Conservation (phyloP, 2,797 vertebrate genomes). For the Chaunax sp. region DNA sequence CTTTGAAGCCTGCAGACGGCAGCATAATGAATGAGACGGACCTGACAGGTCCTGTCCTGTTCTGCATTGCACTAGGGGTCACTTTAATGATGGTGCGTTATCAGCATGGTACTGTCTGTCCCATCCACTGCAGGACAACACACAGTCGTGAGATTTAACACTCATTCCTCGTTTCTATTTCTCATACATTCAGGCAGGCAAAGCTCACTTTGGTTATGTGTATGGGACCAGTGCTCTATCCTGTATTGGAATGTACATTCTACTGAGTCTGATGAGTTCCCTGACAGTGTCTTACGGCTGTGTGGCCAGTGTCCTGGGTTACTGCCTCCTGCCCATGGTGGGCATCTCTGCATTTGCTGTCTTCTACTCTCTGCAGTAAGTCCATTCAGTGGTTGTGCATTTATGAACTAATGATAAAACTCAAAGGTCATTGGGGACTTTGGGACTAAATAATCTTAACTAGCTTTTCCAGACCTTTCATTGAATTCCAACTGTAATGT, state of each 20-base stretch:
- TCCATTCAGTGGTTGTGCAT: constrained; percentile 40
- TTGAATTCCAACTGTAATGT: background rate
- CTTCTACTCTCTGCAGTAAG: constrained; percentile 92
- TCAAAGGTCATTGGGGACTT: background rate
- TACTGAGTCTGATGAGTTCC: constrained; percentile 94
- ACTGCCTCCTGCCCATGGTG: constrained; percentile 95
- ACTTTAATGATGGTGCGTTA: constrained; percentile 87
- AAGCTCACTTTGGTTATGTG: constrained; percentile 93
- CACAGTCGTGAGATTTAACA: background rate
- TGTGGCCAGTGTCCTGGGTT: constrained; percentile 93
- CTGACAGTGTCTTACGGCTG: constrained; percentile 91
- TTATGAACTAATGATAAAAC: background rate
- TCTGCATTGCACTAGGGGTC: constrained; percentile 91
- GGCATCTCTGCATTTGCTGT: constrained; percentile 88
- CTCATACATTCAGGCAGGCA: constrained; percentile 85
- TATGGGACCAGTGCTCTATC: constrained; percentile 93
- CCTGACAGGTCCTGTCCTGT: constrained; percentile 91
- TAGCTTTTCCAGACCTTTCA: background rate
- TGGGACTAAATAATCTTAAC: background rate
- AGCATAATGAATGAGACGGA: constrained; percentile 96
- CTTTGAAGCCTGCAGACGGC: constrained; percentile 90
- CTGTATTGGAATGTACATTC: constrained; percentile 90
- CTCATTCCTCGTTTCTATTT: background rate
- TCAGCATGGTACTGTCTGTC: no score
- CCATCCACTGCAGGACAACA: background rate